Evolutionary conservation across 2,888 invertebrate genomes (phyloP), one percentile per base, ranked within the genome.

Genomic region (Parasteatoda lunata): DNA sequence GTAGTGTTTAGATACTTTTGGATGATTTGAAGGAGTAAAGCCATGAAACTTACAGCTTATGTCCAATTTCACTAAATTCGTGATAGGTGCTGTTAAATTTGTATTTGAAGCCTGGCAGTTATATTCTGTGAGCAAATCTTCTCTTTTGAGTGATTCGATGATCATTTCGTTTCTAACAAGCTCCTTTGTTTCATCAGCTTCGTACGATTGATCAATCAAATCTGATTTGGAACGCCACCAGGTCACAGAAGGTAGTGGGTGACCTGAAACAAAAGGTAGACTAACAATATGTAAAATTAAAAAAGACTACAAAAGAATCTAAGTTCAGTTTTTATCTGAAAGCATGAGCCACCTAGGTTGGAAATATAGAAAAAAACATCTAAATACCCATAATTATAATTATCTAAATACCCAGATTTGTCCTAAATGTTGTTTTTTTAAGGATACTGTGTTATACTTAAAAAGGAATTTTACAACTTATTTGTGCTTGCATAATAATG

Each of bases 21-120:
- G 9, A n/a, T 4, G 11, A 59, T 0, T 9, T n/a, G 0, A 54
- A 11, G 3, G 54, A 54, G 54, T 11, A 1, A 11, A 59, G n/a
- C 59, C 59, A 9, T 30, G 30, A 30, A 59, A 95, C 97, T 96
- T 93, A 97, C 97, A 96, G 92, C 96, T 97, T 96, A 97, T 84
- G 59, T 89, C 89, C 2, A 89, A 59, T 48, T 80, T 77, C 49
- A 89, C 82, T n/a, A 78, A 68, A 3, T 70, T 73, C 4, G 83
- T 89, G 45, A 81, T 73, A n/a, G 89, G 83, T n/a, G 82, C 52
- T 45, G 89, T 86, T n/a, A 88, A 77, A 66, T 89, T 89, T 59
- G 83, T 88, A 52, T 89, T 89, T 6, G 83, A 84, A 8, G 89
- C 85, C 49, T 77, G 78, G 70, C 80, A 84, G 15, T 59, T 66